These are phyloP conservation scores for Xestia sexstrigata DNA, from an alignment of 2,888 invertebrate species.

Conservation along the genomic window DNA sequence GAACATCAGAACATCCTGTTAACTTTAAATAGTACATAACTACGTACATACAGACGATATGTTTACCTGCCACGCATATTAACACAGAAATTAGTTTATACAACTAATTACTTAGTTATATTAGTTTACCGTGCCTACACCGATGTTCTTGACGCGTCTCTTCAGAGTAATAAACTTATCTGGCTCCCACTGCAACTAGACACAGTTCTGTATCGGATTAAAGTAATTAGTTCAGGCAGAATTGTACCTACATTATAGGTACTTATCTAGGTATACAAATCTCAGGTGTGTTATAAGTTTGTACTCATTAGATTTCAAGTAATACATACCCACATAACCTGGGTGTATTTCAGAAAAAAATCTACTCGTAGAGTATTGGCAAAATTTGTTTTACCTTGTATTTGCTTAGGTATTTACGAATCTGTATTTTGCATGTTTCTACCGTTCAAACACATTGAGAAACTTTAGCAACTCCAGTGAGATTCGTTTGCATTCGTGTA, in stretches of 20 bases:
- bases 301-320: not conserved
- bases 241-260: not conserved
- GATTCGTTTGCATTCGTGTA: not conserved
- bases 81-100: slow-evolving; percentile 45
- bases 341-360: not conserved
- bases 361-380: not conserved
- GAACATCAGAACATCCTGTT: not conserved
- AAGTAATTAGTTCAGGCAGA: slow-evolving; percentile 41
- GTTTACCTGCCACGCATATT: slow-evolving; percentile 21
- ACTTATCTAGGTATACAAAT: not conserved
- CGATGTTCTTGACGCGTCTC: slow-evolving; percentile 48
- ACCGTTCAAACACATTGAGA: not conserved
- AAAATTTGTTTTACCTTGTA: not conserved
- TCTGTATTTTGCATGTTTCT: not conserved
- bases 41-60: not conserved
- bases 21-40: not conserved
- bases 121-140: slow-evolving; percentile 36
- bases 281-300: not conserved
- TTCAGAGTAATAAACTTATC: slow-evolving; percentile 51
- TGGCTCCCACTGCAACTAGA: slow-evolving; percentile 36
- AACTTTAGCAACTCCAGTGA: not conserved
- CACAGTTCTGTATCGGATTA: slow-evolving; percentile 41
- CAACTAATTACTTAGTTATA: slow-evolving; percentile 50
- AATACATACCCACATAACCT: not conserved
- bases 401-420: not conserved